Conservation (phyloP, 2,888 invertebrate genomes). For the Nudaria mundana region DNA sequence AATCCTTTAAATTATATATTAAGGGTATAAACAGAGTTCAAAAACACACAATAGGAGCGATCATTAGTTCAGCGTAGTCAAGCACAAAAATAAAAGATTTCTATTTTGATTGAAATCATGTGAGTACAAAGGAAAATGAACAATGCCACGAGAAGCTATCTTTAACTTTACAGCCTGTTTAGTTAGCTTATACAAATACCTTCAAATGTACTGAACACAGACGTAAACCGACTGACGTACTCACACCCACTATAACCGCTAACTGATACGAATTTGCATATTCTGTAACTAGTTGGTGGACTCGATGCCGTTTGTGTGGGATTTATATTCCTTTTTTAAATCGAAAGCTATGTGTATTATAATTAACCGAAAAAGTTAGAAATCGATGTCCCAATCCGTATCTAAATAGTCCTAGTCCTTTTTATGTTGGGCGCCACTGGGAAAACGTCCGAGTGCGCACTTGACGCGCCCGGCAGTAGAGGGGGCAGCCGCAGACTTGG, state of each 20-base stretch:
- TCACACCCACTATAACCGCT: not conserved
- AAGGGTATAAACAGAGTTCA: not conserved
- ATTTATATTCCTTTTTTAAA: too few species aligned
- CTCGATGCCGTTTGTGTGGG: too few species aligned
- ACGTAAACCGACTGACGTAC: slow-evolving; percentile 1
- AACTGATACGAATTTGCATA: too few species aligned
- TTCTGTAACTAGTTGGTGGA: too few species aligned
- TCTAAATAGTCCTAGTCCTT: too few species aligned
- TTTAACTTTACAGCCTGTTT: slow-evolving; percentile 1
- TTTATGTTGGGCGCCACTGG: too few species aligned
- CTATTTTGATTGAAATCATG: not conserved
- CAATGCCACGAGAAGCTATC: slow-evolving; percentile 6
- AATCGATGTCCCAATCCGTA: too few species aligned
- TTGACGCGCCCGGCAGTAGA: too few species aligned
- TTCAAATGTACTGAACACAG: not conserved
- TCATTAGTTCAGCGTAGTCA: not conserved
- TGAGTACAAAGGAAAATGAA: not conserved
- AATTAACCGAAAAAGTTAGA: too few species aligned
- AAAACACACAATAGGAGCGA: not conserved
- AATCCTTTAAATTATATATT: not conserved
- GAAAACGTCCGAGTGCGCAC: too few species aligned
- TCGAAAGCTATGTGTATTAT: too few species aligned
- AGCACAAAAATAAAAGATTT: not conserved
- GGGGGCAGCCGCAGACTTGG: too few species aligned
- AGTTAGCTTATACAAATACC: slow-evolving; percentile 2